Conservation (phyloP, 2,888 invertebrate genomes). For the Agelastica alni region DNA sequence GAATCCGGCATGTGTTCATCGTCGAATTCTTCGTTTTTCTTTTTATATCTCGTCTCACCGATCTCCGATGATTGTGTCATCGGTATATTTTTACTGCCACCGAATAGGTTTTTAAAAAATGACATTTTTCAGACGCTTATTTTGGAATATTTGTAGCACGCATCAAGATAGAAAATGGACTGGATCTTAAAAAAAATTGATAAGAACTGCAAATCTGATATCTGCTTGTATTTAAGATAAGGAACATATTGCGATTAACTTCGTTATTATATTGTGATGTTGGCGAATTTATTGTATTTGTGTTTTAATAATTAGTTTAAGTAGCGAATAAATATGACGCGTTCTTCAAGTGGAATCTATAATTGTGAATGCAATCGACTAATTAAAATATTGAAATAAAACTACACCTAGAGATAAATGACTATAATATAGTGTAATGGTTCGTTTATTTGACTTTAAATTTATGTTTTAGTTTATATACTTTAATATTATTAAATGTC, state of each 20-base stretch:
- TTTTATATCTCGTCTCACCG: slow-evolving; percentile 7
- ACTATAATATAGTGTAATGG: too few species aligned
- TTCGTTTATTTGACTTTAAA: too few species aligned
- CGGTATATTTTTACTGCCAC: slow-evolving; percentile 31
- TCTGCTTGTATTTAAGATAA: slow-evolving; percentile 20
- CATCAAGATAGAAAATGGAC: slow-evolving; percentile 10
- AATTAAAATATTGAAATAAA: too few species aligned
- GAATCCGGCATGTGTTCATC: slow-evolving; percentile 27
- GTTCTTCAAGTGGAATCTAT: too few species aligned
- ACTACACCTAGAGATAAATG: too few species aligned
- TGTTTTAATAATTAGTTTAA: background rate
- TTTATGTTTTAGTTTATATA: too few species aligned
- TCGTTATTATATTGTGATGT: background rate
- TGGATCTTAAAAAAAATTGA: slow-evolving; percentile 2
- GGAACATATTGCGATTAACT: slow-evolving; percentile 9
- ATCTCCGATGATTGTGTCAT: slow-evolving; percentile 19
- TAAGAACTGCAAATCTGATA: slow-evolving; percentile 21
- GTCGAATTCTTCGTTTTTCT: slow-evolving; percentile 13
- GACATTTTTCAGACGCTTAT: too few species aligned
- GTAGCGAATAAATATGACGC: too few species aligned
- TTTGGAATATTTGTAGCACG: background rate
- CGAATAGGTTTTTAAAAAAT: slow-evolving; percentile 37
- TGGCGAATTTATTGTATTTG: background rate
- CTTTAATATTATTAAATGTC: too few species aligned
- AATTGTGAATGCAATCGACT: too few species aligned